These are phyloP conservation scores for Glossosoma conforme DNA, from an alignment of 1,140 invertebrate species.

Conservation along the genomic window DNA sequence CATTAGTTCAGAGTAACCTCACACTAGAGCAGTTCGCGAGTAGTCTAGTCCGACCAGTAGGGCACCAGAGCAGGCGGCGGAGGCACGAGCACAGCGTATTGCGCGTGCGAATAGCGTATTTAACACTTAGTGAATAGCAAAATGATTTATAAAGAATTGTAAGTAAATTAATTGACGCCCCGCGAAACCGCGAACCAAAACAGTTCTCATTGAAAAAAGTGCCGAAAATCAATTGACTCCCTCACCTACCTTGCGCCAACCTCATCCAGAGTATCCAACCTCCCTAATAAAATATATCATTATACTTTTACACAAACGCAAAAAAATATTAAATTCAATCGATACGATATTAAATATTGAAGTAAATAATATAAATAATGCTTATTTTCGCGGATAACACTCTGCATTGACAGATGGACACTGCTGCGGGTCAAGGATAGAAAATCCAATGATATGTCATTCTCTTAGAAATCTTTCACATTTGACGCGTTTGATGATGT, in stretches of 20 bases:
- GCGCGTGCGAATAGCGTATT: constrained; percentile 21
- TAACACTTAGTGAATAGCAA: constrained; percentile 24
- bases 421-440: constrained; percentile 22
- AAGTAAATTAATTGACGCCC: constrained; percentile 14
- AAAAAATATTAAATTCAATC: too few relatives aligned
- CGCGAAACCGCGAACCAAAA: neutral
- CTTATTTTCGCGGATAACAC: too few relatives aligned
- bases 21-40: too few relatives aligned
- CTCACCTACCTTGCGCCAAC: too few relatives aligned
- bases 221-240: constrained; percentile 18
- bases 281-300: too few relatives aligned
- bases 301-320: too few relatives aligned
- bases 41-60: too few relatives aligned
- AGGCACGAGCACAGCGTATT: constrained; percentile 20
- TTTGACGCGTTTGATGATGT: neutral
- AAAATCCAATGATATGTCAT: constrained; percentile 18
- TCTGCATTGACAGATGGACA: constrained; percentile 13
- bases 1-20: too few relatives aligned
- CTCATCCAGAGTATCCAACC: too few relatives aligned
- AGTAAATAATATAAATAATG: too few relatives aligned
- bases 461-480: constrained; percentile 9
- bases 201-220: constrained; percentile 20
- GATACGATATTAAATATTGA: constrained; percentile 6
- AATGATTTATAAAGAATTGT: constrained; percentile 25
- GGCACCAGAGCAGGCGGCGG: constrained; percentile 15